These are phyloP conservation scores for Pangasius krempfi DNA, from an alignment of 2,797 vertebrate genomes.

Conservation along the genomic window DNA sequence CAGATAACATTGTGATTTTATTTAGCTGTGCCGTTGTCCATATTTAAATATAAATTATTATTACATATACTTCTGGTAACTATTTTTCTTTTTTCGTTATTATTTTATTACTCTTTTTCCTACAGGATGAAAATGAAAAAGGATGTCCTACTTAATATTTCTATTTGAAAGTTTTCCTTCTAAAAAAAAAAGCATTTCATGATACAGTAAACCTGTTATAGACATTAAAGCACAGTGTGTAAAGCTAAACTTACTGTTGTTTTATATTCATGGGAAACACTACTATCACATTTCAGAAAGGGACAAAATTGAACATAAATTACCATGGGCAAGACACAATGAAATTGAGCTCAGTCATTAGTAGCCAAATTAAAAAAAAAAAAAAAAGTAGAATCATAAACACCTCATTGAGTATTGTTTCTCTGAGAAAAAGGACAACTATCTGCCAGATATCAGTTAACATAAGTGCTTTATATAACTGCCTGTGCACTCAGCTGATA, in stretches of 20 bases:
- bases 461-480: conserved; percentile 41
- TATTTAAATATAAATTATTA: not conserved
- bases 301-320: not conserved
- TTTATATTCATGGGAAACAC: not conserved
- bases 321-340: not conserved
- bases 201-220: not conserved
- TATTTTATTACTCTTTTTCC: not conserved
- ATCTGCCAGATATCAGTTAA: conserved; percentile 35
- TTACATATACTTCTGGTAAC: not conserved
- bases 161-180: not conserved
- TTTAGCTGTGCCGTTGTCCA: not conserved
- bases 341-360: conserved; percentile 9
- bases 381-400: not conserved
- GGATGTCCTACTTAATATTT: not conserved
- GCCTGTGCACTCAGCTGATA: conserved; percentile 26
- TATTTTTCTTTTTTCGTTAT: not conserved
- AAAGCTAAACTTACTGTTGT: not conserved
- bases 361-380: not conserved
- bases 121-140: not conserved
- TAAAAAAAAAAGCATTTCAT: not conserved
- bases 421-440: not conserved
- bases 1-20: not conserved
- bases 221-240: too few species aligned
- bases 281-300: not conserved
- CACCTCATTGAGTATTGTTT: conserved; percentile 32